phyloP scores from a whole-genome alignment of 2,888 invertebrate genomes.

The Nomada flava region DNA sequence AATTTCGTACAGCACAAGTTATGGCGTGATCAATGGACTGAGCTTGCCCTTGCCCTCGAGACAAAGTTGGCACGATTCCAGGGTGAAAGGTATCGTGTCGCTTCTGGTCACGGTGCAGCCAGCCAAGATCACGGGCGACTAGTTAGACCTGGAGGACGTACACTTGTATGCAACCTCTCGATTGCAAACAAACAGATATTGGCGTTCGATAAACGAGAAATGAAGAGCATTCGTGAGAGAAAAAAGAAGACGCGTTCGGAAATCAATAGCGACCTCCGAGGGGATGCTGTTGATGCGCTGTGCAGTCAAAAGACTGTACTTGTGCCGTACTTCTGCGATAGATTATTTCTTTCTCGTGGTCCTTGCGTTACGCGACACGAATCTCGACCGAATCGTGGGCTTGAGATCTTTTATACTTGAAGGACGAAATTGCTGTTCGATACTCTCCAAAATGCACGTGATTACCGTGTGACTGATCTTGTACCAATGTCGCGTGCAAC shows the following conservation, averaged over 20 bases:
- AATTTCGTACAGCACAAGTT: slow-evolving; percentile 13
- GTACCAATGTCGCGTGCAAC: neutral
- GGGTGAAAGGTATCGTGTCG: slow-evolving; percentile 61
- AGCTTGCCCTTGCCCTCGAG: slow-evolving; percentile 69
- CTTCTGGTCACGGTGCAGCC: slow-evolving; percentile 43
- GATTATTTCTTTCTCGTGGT: neutral
- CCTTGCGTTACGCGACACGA: too few species aligned
- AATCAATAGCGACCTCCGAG: slow-evolving; percentile 37
- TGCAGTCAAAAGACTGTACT: neutral
- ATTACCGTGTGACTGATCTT: neutral
- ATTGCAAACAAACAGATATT: slow-evolving; percentile 48
- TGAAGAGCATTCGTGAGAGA: slow-evolving; percentile 9
- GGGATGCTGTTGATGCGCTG: neutral
- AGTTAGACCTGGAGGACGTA: slow-evolving; percentile 31
- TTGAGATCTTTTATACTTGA: too few species aligned
- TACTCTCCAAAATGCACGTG: neutral
- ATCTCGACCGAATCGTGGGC: too few species aligned
- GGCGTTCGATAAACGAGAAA: slow-evolving; percentile 44
- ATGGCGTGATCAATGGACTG: slow-evolving; percentile 49
- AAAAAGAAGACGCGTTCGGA: slow-evolving; percentile 4
- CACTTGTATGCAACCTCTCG: slow-evolving; percentile 7
- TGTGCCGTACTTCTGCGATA: neutral
- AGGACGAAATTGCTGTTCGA: neutral
- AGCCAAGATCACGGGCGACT: slow-evolving; percentile 67
- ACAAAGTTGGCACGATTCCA: slow-evolving; percentile 67